Conservation (phyloP, 2,797 vertebrate species). For the Anas acuta region DNA sequence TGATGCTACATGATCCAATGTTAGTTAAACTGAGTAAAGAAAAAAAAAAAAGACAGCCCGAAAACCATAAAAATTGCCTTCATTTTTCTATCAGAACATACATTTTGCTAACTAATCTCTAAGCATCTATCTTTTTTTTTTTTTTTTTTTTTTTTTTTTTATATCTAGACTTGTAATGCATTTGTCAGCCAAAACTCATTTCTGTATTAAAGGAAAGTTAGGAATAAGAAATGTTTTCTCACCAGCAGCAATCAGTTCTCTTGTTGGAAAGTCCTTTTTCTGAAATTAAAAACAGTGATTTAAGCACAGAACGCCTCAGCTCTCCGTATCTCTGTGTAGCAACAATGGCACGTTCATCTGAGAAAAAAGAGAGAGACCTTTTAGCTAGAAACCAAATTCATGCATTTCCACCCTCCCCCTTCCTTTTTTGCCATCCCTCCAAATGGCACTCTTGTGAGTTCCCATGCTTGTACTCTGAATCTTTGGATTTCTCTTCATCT, state of each 20-base stretch:
- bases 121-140: background rate
- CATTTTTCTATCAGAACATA: background rate
- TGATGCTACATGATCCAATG: background rate
- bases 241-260: conserved; percentile 51
- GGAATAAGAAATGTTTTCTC: conserved; percentile 65
- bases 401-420: conserved; percentile 19
- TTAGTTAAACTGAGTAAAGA: background rate
- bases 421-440: background rate
- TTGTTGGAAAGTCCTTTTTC: conserved; percentile 30
- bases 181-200: background rate
- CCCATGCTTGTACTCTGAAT: conserved; percentile 50
- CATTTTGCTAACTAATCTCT: background rate
- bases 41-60: background rate
- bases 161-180: background rate
- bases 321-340: conserved; percentile 1
- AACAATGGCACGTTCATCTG: conserved; percentile 45
- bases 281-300: conserved; percentile 60
- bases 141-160: background rate
- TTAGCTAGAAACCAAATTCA: background rate
- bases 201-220: background rate
- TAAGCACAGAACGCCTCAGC: conserved; percentile 51
- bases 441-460: conserved; percentile 34
- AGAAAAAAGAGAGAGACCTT: conserved; percentile 27
- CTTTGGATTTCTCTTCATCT: conserved; percentile 44
- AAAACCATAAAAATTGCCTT: background rate